Conservation (phyloP, 1,140 invertebrate species). For the Sycophila sp. region DNA sequence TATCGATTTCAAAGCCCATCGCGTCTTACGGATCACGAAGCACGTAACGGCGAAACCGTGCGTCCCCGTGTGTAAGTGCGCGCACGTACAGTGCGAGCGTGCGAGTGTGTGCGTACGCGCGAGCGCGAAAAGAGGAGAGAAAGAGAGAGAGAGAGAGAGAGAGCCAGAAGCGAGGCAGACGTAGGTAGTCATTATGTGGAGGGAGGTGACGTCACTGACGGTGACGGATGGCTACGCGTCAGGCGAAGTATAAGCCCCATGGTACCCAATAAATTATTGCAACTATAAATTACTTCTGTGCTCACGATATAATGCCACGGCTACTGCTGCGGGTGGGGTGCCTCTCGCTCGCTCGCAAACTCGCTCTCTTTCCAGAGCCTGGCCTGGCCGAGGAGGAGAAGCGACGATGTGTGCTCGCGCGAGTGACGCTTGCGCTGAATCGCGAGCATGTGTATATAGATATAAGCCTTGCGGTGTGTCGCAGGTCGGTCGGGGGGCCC, state of each 20-base stretch:
- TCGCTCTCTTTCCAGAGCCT: neutral
- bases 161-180: constrained; percentile 34
- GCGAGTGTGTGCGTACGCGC: constrained; percentile 14
- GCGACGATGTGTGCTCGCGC: constrained; percentile 18
- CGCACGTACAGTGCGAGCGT: too few relatives aligned
- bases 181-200: constrained; percentile 65
- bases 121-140: constrained; percentile 33
- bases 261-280: constrained; percentile 69
- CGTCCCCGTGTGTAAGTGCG: neutral
- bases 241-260: constrained; percentile 67
- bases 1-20: constrained; percentile 38
- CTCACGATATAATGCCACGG: constrained; percentile 65
- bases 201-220: constrained; percentile 67
- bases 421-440: constrained; percentile 1
- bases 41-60: neutral
- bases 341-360: neutral
- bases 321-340: constrained; percentile 61
- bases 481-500: too few relatives aligned
- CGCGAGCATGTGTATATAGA: neutral
- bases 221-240: constrained; percentile 67
- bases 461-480: too few relatives aligned
- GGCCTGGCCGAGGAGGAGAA: too few relatives aligned
- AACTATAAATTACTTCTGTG: constrained; percentile 69
- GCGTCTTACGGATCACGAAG: constrained; percentile 35
- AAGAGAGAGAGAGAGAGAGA: constrained; percentile 11